Base-by-base conservation (phyloP, 2,888 invertebrate species). In the Xanthorhoe designata region DNA sequence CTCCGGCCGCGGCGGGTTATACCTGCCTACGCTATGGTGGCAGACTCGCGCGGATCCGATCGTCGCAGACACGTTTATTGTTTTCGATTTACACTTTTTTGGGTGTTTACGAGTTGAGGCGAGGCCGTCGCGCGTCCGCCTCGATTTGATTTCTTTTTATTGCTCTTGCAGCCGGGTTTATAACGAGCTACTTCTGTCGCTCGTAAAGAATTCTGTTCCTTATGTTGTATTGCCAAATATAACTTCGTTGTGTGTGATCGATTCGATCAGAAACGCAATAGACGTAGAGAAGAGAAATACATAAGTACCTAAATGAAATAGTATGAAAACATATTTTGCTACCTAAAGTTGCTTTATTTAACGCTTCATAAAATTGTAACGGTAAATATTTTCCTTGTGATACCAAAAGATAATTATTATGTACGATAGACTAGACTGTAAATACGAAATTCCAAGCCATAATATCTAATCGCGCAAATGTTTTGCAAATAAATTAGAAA, bases 81-180 rank as follows among this genome's bases (percentile, higher is more conserved):
- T 89, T 88, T 89, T 87, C 84, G 79, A 84, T 89, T 86, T 85
- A 88, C 83, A 86, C 85, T 89, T 91, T 90, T 88, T 90, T 89
- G 83, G 82, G 83, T 88, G 89, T 90, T 90, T 90, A 89, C 87
- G 88, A 87, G 81, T 73, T 69, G 80, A 82, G 74, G 74, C 88
- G 90, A 90, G 91, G 91, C 88, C 91, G 86, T 75, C 73, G 77
- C 78, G 82, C 84, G 87, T 89, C 90, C 90, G 90, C 84, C 83
- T 87, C 79, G 80, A 83, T 84, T 83, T 83, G 74, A 80, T 85
- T 83, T 85, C 79, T 82, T 86, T 88, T 88, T 86, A 86, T 74
- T 71, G 67, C 72, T 72, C 49, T 51, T 69, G 70, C 71, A 78
- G 76, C 78, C 75, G 72, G 74, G 72, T 74, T 77, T 75, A 73